Conservation (phyloP, 2,797 vertebrate genomes). For the Brachymystax lenok region DNA sequence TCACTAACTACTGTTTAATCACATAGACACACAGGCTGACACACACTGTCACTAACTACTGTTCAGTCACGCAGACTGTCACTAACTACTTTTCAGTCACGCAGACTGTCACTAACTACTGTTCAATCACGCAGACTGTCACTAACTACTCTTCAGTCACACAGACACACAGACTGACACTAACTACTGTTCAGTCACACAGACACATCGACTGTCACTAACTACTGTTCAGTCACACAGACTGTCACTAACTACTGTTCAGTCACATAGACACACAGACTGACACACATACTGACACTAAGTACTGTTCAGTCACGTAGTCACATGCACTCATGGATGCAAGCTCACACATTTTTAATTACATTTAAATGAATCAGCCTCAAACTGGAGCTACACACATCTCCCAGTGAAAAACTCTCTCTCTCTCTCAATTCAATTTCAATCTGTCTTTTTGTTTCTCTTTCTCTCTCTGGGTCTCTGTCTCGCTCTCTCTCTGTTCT, state of each 20-base stretch:
- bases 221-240: not conserved
- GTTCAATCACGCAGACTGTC: not conserved
- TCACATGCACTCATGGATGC: not conserved
- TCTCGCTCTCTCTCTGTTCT: accelerated
- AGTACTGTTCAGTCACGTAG: not conserved
- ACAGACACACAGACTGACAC: not conserved
- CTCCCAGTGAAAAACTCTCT: no score
- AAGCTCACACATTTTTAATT: no score
- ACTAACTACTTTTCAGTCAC: not conserved
- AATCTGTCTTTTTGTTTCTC: no score
- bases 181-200: not conserved
- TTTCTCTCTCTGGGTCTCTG: no score
- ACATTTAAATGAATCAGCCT: no score
- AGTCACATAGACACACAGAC: not conserved
- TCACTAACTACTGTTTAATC: not conserved
- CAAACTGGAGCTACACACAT: no score
- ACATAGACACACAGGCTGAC: no score
- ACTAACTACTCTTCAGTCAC: not conserved
- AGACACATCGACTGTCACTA: not conserved
- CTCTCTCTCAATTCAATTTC: no score
- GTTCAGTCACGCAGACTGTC: not conserved
- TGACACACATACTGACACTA: not conserved
- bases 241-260: not conserved
- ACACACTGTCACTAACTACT: no score
- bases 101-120: not conserved